Evolutionary conservation across 2,113 vertebrate species (phyloP), one percentile per base, ranked within the genome.

Genomic region (Psilopogon haemacephalus): DNA sequence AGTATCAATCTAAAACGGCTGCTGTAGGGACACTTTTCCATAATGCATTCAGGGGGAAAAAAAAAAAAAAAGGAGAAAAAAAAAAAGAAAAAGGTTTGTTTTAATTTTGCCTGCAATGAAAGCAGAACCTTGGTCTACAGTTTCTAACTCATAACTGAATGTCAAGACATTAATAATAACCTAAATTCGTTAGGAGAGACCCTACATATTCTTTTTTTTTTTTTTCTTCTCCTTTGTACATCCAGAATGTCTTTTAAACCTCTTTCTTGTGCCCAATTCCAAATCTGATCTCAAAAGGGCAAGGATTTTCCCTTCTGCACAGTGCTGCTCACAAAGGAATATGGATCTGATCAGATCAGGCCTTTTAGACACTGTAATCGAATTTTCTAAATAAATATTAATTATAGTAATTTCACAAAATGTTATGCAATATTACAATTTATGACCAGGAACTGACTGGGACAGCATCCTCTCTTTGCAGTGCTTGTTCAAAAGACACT

Each of bases 381-480:
- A 86, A 67, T 72, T 90, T 93, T 33, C 37, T 89, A 94, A 62
- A 76, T 62, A 55, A 67, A 78, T 77, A 69, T 74, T 81, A 91
- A 90, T 78, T 15, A 63, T 8, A 58, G 44, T 15, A 42, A 90
- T 83, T 92, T 79, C 83, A n/a, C 40, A 88, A 86, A 80, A 56
- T 54, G 44, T 58, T 72, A 35, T 19, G 30, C 68, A 80, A 11
- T 69, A 85, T 63, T 68, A 46, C 44, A 73, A 26, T 55, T 74
- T 50, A 37, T 56, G 62, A 59, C 12, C 19, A n/a, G 40, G 30
- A 58, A 77, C 50, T 62, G 70, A 46, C 27, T 27, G 11, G n/a
- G 75, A 85, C 59, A 83, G 38, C 68, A 75, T 42, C 59, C 46
- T 23, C 63, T 44, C 28, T 16, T 3, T 30, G 64, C 30, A 28